A percentile compares a stretch with the other conserved stretches of the same genome.
phyloP scores from a whole-genome alignment of 2,888 invertebrate species.

The Trypoxylon attenuatum region DNA sequence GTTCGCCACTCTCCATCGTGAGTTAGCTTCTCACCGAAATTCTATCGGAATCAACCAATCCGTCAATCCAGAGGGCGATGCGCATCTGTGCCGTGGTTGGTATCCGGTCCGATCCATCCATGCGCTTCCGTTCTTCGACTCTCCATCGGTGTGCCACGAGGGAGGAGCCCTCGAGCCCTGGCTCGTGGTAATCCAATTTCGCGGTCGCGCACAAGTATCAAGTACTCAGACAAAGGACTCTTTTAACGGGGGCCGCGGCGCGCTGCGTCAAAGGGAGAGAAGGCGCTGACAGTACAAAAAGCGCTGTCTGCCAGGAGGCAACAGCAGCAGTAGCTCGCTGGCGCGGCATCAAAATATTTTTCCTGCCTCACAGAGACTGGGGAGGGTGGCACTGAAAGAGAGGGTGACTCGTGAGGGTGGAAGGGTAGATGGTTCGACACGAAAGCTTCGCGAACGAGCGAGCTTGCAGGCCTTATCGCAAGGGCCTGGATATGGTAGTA shows the following conservation, averaged over 20 bases:
- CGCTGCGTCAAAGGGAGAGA: background rate
- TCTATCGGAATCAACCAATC: no score
- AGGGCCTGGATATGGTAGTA: no score
- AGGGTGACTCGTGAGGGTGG: background rate
- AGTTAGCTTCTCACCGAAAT: no score
- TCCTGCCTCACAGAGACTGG: background rate
- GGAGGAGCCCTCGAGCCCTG: background rate
- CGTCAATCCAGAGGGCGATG: no score
- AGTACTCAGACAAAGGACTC: background rate
- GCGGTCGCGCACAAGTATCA: background rate
- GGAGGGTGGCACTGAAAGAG: background rate
- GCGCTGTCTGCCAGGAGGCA: background rate
- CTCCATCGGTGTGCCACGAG: no score
- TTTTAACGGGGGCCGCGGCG: background rate
- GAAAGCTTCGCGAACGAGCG: conserved; percentile 62
- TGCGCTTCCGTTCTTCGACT: no score
- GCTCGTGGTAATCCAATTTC: background rate
- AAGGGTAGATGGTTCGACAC: conserved; percentile 54
- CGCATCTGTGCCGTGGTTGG: no score
- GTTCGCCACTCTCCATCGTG: no score
- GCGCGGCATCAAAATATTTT: background rate
- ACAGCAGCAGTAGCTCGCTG: background rate
- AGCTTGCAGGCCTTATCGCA: conserved; percentile 62
- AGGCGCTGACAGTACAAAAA: background rate
- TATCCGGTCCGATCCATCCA: no score